Base-by-base conservation (phyloP, 2,797 vertebrate species). In the Eidolon dupreanum region DNA sequence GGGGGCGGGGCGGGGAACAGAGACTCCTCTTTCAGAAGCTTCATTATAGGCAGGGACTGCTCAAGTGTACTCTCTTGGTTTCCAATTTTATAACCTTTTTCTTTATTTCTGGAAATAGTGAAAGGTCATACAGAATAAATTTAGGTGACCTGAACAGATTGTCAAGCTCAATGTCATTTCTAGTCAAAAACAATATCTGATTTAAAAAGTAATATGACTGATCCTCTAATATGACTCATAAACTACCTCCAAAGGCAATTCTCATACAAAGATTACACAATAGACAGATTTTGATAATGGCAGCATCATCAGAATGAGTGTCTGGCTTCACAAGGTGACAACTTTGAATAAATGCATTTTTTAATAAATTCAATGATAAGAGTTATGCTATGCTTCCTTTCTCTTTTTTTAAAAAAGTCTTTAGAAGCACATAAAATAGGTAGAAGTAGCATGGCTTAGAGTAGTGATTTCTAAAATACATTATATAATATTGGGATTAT, bases 101-200 rank as follows among this genome's bases (percentile, higher is more conserved):
- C 63, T 85, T 82, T 79, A 70, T 73, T 70, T 96, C 57, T 89
- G 12, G 88, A 55, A 91, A 82, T 3, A 90, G 46, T 57, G 17
- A 38, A 95, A 88, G 59, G 74, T 92, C 81, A 70, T 6, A 53
- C 24, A 57, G 61, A 88, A 83, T 93, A 49, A 92, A 83, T 65
- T 94, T 73, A 88, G 41, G 55, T 77, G 81, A 81, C 33, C 26
- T 36, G 70, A 83, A 36, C 24, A 90, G 73, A 90, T 9, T 26
- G 61, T 51, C 82, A 86, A 92, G 24, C n/a, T 94, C 61, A 81
- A 8, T 61, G 51, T 38, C 46, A 90, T 79, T 83, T 88, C 68
- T 74, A 59, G 33, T 61, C 20, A 57, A 95, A 92, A 95, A 73
- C n/a, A 93, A 75, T 24, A 81, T 51, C 57, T 71, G 51, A 95